Base-by-base conservation (phyloP, 2,797 vertebrate genomes). In the Serranus cabrilla region DNA sequence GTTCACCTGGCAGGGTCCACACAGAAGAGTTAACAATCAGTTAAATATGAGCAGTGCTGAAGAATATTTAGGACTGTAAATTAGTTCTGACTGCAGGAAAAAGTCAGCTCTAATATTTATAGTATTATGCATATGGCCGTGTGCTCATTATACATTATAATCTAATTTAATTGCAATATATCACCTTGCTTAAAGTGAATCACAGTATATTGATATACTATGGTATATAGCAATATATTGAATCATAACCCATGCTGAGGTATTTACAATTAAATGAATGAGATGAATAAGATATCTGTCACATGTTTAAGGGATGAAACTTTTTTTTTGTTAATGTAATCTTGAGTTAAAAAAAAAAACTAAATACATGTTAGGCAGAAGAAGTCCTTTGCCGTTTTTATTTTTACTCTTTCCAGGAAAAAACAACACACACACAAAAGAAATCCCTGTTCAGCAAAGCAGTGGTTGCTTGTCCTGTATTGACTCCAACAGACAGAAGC, bases 1-100 rank as follows among this genome's bases (percentile, higher is more conserved):
- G 55, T 55, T 81, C 55, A 80, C 52, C 76, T 72, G 73, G 71
- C 55, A 45, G 64, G 46, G 14, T 57, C 49, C 49, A 46, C 25
- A 49, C 55, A 56, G 50, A 54, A 42, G 31, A 77, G 64, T 25
- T 13, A 45, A 20, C 20, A 3, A 60, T 49, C 7, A n/a, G 16
- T 66, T 43, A 34, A 47, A 72, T 42, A 71, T 10, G 13, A 23
- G 14, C 47, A 13, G 4, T 3, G 6, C 27, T 27, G 3, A 27
- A 27, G 27, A 27, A 27, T n/a, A n/a, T n/a, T n/a, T n/a, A n/a
- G n/a, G n/a, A n/a, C n/a, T n/a, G n/a, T n/a, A n/a, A n/a, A n/a
- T n/a, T n/a, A n/a, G n/a, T n/a, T n/a, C n/a, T n/a, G n/a, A n/a
- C n/a, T n/a, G n/a, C n/a, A n/a, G n/a, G n/a, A n/a, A n/a, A n/a